Conservation (phyloP, 1,140 invertebrate species). For the Zaprionus davidi region DNA sequence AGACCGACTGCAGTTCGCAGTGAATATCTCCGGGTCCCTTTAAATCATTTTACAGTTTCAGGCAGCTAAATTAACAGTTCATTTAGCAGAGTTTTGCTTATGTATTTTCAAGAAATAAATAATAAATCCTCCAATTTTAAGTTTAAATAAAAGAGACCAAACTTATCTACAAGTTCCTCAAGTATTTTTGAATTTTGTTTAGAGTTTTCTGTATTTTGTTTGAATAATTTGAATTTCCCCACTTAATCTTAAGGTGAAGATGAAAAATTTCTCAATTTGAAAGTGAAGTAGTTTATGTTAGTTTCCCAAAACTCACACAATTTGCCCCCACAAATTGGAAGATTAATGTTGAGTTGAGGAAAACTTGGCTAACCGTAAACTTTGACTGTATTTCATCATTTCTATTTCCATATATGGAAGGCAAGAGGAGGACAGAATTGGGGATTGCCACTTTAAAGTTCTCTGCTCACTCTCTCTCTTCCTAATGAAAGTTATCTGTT, state of each 20-base stretch:
- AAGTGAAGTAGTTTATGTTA: slow-evolving; percentile 3
- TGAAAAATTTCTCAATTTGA: not conserved
- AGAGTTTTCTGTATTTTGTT: not conserved
- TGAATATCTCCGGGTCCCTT: not conserved
- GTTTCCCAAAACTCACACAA: not conserved
- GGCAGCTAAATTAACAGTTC: slow-evolving; percentile 43
- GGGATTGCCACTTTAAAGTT: not conserved
- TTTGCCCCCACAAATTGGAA: not conserved
- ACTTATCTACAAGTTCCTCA: not conserved
- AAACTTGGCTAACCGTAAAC: slow-evolving; percentile 9
- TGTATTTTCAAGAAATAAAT: not conserved
- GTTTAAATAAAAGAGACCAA: not conserved
- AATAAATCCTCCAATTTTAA: not conserved
- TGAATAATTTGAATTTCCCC: not conserved
- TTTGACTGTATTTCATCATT: slow-evolving; percentile 10
- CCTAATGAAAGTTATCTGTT: slow-evolving; percentile 20
- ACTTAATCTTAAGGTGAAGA: not conserved
- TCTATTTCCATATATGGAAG: not conserved
- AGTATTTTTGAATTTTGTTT: not conserved
- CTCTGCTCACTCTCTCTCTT: not conserved
- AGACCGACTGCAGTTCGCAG: not conserved
- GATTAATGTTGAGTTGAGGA: slow-evolving; percentile 1
- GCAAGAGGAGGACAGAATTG: not conserved
- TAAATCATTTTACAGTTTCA: slow-evolving; percentile 16
- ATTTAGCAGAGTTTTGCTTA: slow-evolving; percentile 13